Conservation (phyloP, 2,888 invertebrate genomes). For the Blomia tropicalis region DNA sequence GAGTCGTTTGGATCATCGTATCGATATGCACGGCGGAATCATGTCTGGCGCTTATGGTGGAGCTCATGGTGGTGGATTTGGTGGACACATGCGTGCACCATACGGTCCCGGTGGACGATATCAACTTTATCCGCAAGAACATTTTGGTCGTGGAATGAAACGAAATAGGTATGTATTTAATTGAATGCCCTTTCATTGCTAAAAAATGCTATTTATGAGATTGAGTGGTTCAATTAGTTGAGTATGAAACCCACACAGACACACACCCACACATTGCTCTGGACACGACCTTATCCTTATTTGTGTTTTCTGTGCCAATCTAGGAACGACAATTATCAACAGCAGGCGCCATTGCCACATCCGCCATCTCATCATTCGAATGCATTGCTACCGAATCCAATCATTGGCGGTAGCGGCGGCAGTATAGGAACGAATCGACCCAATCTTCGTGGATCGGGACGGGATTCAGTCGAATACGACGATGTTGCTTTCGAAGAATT, state of each 20-base stretch:
- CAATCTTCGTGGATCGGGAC: neutral
- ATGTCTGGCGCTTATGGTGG: neutral
- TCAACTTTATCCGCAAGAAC: neutral
- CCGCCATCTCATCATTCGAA: too few species aligned
- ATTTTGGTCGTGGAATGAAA: neutral
- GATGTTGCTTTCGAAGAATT: conserved; percentile 14
- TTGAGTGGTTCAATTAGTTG: too few species aligned
- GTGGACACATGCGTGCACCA: neutral
- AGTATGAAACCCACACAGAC: too few species aligned
- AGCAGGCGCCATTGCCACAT: too few species aligned
- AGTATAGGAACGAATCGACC: neutral
- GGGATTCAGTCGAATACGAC: conserved; percentile 9
- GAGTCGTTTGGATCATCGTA: neutral
- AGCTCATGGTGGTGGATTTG: conserved; percentile 6
- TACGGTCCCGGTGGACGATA: neutral
- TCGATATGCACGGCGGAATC: neutral
- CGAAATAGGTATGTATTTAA: too few species aligned
- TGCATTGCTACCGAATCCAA: too few species aligned
- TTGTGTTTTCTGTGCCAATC: too few species aligned
- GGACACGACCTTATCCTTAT: too few species aligned
- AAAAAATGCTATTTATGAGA: too few species aligned
- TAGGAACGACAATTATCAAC: too few species aligned
- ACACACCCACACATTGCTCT: too few species aligned
- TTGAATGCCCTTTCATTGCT: too few species aligned
- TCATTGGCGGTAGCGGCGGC: neutral